Percentiles rank a stretch among this genome's conserved stretches.
Evolutionary conservation across 1,140 invertebrate genomes (phyloP).

Genomic region (Aleiodes sp.): DNA sequence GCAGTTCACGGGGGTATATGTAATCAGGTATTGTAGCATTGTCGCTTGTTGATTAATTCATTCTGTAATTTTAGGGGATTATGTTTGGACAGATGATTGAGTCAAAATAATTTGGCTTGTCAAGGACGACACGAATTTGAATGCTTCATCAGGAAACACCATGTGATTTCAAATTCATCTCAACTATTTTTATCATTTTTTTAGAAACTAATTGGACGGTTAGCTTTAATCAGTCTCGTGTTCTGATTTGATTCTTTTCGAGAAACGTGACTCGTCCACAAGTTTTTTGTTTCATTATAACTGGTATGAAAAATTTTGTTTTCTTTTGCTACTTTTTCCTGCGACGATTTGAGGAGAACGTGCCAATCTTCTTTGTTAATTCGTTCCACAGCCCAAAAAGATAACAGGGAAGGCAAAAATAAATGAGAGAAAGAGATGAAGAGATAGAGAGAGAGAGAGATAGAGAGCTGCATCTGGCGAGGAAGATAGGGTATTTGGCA

Average conservation of each 20-base stretch:
- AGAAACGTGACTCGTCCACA: background rate
- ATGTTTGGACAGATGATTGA: background rate
- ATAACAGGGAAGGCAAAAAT: background rate
- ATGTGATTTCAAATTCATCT: too few species aligned
- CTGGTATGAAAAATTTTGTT: background rate
- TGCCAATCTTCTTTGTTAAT: background rate
- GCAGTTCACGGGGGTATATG: background rate
- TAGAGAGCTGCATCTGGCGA: background rate
- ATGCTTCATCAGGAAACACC: too few species aligned
- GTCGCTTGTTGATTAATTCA: constrained; percentile 6
- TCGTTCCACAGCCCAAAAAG: background rate
- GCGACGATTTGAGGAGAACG: too few species aligned
- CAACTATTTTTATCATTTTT: background rate
- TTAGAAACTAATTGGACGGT: background rate
- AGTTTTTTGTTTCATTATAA: background rate
- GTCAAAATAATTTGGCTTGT: too few species aligned
- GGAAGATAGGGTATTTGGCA: background rate
- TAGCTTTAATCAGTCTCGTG: background rate
- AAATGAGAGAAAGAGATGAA: background rate
- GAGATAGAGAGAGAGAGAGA: background rate
- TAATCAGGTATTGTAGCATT: background rate
- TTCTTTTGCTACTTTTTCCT: background rate
- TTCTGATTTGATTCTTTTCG: background rate
- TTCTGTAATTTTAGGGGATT: background rate
- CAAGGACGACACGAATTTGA: too few species aligned